phyloP scores from a whole-genome alignment of 2,113 vertebrate species.

The Leuciscus idus region DNA sequence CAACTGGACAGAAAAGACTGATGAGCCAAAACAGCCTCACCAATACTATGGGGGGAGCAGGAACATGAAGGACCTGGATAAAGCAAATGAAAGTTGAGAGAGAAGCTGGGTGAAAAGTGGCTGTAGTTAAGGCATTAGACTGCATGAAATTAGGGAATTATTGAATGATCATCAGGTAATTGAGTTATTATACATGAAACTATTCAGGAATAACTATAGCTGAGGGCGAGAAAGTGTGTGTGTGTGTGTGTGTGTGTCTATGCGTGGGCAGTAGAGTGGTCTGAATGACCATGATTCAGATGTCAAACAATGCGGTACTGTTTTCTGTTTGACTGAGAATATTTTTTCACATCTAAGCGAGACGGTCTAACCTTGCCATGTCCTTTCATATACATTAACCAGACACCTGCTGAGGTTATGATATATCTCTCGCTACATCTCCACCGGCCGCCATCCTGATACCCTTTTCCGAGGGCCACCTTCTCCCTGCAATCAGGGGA shows the following conservation, averaged over 20 bases:
- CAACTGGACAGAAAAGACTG: constrained; percentile 48
- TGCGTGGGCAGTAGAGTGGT: constrained; percentile 38
- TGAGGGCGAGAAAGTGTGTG: constrained; percentile 11
- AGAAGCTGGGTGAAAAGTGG: constrained; percentile 9
- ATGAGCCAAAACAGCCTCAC: constrained; percentile 29
- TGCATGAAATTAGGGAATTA: constrained; percentile 9
- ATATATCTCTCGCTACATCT: constrained; percentile 40
- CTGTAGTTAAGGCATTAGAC: constrained; percentile 4
- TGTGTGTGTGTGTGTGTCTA: constrained; percentile 32
- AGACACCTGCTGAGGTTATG: constrained; percentile 53
- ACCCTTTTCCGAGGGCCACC: constrained; percentile 21
- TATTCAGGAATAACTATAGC: constrained; percentile 33
- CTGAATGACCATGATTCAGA: constrained; percentile 37
- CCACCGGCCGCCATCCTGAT: constrained; percentile 40
- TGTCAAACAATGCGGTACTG: constrained; percentile 23
- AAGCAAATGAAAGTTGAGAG: constrained; percentile 37
- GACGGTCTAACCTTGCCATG: constrained; percentile 38
- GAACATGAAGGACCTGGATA: constrained; percentile 55
- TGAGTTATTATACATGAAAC: constrained; percentile 22
- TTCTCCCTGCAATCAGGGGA: constrained; percentile 53
- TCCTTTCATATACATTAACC: constrained; percentile 47
- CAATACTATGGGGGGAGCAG: constrained; percentile 54
- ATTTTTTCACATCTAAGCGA: not conserved
- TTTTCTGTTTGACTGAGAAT: not conserved
- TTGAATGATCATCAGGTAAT: constrained; percentile 40